phyloP scores from a whole-genome alignment of 2,888 invertebrate genomes.

The Acrobasis suavella region DNA sequence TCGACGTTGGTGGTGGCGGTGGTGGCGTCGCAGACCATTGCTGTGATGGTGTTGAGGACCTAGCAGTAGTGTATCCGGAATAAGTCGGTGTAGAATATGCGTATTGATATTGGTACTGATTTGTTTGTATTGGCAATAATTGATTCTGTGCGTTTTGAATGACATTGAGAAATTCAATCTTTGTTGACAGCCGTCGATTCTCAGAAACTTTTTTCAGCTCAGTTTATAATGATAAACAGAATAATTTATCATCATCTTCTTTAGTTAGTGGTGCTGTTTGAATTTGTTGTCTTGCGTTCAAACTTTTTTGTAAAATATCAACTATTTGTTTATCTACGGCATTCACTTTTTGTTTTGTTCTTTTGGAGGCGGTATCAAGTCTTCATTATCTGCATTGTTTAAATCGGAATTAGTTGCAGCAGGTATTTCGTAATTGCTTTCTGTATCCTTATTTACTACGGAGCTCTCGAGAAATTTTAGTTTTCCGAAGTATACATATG shows the following conservation, averaged over 20 bases:
- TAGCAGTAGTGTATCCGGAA: slow-evolving; percentile 19
- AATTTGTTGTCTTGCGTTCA: no score
- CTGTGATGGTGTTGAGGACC: slow-evolving; percentile 21
- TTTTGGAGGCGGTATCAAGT: no score
- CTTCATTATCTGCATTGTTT: no score
- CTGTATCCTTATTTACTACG: no score
- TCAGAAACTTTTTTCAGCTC: slow-evolving; percentile 12
- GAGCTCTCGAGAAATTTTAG: no score
- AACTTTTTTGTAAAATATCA: no score
- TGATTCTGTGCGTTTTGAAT: slow-evolving; percentile 25
- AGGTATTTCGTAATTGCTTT: no score
- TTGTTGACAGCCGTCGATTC: slow-evolving; percentile 14
- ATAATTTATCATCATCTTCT: slow-evolving; percentile 8
- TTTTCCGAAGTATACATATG: no score
- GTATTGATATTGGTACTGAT: slow-evolving; percentile 25
- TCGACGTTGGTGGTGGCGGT: not conserved
- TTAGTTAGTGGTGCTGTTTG: no score
- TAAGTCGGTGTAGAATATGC: slow-evolving; percentile 22
- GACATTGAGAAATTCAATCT: slow-evolving; percentile 15
- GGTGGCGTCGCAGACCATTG: slow-evolving; percentile 5
- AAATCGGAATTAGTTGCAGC: no score
- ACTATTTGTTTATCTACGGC: no score
- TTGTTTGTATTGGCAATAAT: slow-evolving; percentile 25
- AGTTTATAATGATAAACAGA: slow-evolving; percentile 17
- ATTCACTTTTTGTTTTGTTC: no score